Conservation (phyloP, 35 echinoderm and acorn worm genomes). For the Lytechinus pictus region DNA sequence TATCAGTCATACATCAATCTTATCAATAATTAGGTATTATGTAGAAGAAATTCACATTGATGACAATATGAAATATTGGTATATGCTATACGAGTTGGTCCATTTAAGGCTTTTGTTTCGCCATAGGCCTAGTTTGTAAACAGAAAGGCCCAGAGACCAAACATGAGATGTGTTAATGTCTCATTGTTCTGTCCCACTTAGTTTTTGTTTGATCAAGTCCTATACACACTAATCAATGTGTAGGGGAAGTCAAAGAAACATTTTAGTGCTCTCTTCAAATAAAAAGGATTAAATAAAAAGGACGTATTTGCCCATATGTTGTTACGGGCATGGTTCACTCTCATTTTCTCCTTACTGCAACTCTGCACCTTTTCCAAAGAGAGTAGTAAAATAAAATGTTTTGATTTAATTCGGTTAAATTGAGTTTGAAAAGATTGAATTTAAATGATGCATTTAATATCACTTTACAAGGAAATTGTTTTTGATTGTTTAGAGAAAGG, state of each 20-base stretch:
- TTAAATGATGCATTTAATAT: no score
- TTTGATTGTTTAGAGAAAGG: no score
- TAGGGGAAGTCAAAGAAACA: neutral
- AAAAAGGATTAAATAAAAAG: neutral
- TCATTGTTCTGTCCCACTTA: neutral
- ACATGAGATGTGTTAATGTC: neutral
- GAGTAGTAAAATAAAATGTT: neutral
- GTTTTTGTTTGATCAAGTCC: neutral
- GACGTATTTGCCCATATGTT: neutral
- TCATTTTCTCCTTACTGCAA: no score
- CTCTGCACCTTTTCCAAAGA: neutral
- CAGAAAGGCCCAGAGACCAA: neutral
- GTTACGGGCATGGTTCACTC: no score
- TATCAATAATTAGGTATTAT: no score
- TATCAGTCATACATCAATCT: no score
- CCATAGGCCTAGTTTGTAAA: neutral
- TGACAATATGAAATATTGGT: no score
- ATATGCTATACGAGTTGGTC: neutral
- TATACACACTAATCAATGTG: neutral
- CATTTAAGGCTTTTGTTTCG: neutral
- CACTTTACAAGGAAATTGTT: no score
- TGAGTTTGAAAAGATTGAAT: no score
- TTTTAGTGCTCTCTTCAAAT: neutral
- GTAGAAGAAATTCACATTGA: no score
- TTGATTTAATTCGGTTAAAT: no score